Percentiles rank a stretch among this genome's conserved stretches.
Conservation (phyloP, 2,113 vertebrate species). For the Thymallus thymallus region DNA sequence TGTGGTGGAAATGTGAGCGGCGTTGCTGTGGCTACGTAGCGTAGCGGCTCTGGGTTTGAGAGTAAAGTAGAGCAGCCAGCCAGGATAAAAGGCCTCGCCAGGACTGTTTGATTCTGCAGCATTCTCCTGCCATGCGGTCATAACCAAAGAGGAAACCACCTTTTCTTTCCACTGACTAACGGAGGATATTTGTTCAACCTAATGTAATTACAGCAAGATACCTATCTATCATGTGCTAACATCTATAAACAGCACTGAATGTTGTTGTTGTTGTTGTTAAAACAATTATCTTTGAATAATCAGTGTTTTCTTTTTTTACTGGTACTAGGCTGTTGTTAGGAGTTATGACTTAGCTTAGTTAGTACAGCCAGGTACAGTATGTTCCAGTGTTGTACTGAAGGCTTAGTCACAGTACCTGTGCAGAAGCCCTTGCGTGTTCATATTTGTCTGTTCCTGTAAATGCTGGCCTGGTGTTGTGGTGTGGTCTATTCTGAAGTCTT, state of each 20-base stretch:
- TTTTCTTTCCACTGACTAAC: background rate
- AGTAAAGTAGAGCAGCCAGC: background rate
- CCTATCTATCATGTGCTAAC: no score
- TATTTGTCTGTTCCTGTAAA: background rate
- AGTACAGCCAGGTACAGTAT: background rate
- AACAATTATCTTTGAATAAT: no score
- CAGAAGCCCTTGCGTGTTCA: background rate
- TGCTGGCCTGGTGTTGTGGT: background rate
- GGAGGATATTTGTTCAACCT: background rate
- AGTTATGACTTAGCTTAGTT: no score
- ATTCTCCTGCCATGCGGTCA: background rate
- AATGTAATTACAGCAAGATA: no score
- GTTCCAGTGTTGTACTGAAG: background rate
- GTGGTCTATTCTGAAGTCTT: background rate
- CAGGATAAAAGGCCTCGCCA: background rate
- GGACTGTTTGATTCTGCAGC: background rate
- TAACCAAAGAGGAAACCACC: no score
- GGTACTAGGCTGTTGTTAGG: no score
- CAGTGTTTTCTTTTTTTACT: no score
- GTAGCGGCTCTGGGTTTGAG: background rate
- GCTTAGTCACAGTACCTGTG: background rate
- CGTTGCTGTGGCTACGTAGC: no score
- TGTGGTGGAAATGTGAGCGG: no score
- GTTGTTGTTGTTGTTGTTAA: no score
- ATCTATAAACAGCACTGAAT: no score